Evolutionary conservation across 2,113 vertebrate genomes (phyloP), one percentile per base, ranked within the genome.

Genomic region (Panurus biarmicus): DNA sequence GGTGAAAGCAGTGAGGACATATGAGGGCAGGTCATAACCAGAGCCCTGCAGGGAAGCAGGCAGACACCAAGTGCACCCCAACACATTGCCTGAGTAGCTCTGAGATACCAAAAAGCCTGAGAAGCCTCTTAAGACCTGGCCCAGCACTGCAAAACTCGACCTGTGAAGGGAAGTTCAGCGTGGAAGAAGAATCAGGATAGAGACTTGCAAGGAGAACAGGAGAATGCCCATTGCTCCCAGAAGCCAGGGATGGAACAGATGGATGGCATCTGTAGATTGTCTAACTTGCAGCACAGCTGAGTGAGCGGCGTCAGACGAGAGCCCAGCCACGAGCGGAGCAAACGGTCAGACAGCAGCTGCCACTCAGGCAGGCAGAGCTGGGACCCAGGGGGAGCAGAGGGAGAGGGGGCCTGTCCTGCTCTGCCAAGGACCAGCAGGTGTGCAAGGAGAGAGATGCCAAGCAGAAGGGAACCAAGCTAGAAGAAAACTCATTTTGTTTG

Each of bases 341-440:
- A 85, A 93, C 2, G 48, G 57, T 60, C 96, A 94, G 93, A 74
- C 92, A 95, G 91, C 94, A 95, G 94, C 94, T 95, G 95, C 73
- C 87, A 67, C 82, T 82, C 89, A 80, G 51, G 91, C 95, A 75
- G 94, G 89, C 94, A 95, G 95, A 53, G 90, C 90, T 83, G 92
- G 82, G 79, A 90, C 61, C 61, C 86, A 73, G 86, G 87, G 93
- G 90, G 53, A 91, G 90, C 85, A 50, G n/a, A 14, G 71, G 9
- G 45, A 95, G 42, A 93, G 67, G 93, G 92, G 74, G 67, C 53
- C 70, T 80, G 58, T 7, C 86, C 95, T 89, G 90, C 92, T 80
- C 72, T 96, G 96, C 96, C 95, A 96, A 95, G 83, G 33, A 92
- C 72, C 95, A 96, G 95, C 95, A 96, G 95, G 96, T 94, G 90